phyloP scores from a whole-genome alignment of 30 jellyfish, hydroid and myxozoan species.

The Hydractinia echinata region DNA sequence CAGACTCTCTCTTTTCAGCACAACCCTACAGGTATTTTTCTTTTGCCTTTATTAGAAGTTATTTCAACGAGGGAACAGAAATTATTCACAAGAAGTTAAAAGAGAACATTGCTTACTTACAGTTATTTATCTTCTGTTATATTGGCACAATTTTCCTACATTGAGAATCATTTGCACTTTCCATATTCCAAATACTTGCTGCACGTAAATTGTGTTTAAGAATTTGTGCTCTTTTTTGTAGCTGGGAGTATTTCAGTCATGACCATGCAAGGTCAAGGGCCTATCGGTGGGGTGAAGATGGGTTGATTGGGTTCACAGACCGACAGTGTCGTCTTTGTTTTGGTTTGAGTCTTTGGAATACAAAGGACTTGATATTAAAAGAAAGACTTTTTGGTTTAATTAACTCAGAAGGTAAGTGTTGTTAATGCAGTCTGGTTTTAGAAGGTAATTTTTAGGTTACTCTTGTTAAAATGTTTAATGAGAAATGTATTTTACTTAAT shows the following conservation, averaged over 20 bases:
- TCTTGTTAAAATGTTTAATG: too few relatives aligned
- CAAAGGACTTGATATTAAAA: constrained; percentile 67
- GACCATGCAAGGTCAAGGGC: constrained; percentile 95
- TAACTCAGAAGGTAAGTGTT: constrained; percentile 68
- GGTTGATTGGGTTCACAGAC: constrained; percentile 79
- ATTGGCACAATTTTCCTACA: too few relatives aligned
- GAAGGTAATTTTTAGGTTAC: too few relatives aligned
- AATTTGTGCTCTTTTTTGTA: constrained; percentile 9
- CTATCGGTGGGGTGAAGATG: constrained; percentile 99
- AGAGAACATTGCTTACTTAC: too few relatives aligned
- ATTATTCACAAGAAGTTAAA: too few relatives aligned
- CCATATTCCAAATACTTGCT: neutral
- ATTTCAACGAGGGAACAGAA: too few relatives aligned
- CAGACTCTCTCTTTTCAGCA: too few relatives aligned
- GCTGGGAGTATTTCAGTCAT: constrained; percentile 92
- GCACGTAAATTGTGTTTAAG: neutral
- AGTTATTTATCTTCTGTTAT: too few relatives aligned
- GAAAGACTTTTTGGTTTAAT: constrained; percentile 81
- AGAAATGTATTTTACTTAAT: too few relatives aligned
- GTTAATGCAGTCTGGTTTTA: neutral
- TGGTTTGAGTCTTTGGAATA: constrained; percentile 82
- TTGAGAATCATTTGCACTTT: neutral
- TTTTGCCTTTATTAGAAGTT: too few relatives aligned
- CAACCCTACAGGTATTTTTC: too few relatives aligned
- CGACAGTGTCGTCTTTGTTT: constrained; percentile 87